Base-by-base conservation (phyloP, 2,888 invertebrate genomes). In the Cataglyphis livida region DNA sequence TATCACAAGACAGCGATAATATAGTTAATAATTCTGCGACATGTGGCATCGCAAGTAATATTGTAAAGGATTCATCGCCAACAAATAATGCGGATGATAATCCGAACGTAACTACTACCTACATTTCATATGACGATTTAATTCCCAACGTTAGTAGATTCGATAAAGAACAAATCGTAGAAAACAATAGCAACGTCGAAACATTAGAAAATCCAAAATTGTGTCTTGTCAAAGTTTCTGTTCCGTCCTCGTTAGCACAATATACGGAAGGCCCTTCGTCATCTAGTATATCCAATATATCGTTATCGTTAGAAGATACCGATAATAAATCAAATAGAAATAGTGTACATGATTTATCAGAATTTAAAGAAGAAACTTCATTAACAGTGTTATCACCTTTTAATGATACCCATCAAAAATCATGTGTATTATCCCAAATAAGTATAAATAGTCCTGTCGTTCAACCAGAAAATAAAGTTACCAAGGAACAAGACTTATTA, bases 221-320 rank as follows among this genome's bases (percentile, higher is more conserved):
- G 9, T 78, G 6, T 28, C 10, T 66, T 15, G 12, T 32, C 5
- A 18, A 76, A 6, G 62, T 85, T 21, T 85, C 88, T 18, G 25
- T 38, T 71, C 61, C 18, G 68, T 71, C 74, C 0, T 21, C 6
- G 4, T 61, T 57, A 25, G 9, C 74, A 10, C 84, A 84, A 48
- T 25, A 87, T 65, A 65, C 28, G 1, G 79, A 76, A 32, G 65
- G 54, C 4, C n/a, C 68, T 7, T 81, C 85, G 4, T 65, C 87
- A 57, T 75, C 84, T 15, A 84, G 51, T 41, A 62, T 88, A 78
- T 44, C 88, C 9, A 68, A 57, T 32, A 1, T 82, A 66, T 70
- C 88, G 6, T 83, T 68, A 0, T 41, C 82, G 10, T 59, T 54
- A n/a, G 62, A 51, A 38, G 74, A 84, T 12, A 81, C 68, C 12